A percentile compares a stretch with the other conserved stretches of the same genome.
phyloP scores from a whole-genome alignment of 2,888 invertebrate genomes.

The Ornithoptera alexandrae region DNA sequence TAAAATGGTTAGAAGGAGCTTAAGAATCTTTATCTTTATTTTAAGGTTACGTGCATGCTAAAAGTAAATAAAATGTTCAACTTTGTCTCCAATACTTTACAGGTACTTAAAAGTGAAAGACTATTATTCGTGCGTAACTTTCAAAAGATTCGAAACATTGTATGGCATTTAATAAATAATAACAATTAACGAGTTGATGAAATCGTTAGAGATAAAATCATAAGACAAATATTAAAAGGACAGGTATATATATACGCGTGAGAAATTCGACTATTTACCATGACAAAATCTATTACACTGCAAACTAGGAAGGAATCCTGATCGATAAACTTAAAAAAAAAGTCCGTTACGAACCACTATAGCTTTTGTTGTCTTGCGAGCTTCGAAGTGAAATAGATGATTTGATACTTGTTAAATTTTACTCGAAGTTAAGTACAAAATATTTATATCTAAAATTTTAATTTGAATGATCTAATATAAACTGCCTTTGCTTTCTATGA shows the following conservation, averaged over 20 bases:
- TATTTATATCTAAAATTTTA: background rate
- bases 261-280: slow-evolving; percentile 53
- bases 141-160: no score
- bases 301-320: slow-evolving; percentile 60
- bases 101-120: slow-evolving; percentile 39
- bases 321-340: slow-evolving; percentile 60
- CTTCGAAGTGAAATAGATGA: slow-evolving; percentile 27
- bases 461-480: background rate
- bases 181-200: background rate
- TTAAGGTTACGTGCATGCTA: slow-evolving; percentile 30
- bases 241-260: slow-evolving; percentile 49
- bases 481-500: background rate
- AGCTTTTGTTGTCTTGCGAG: slow-evolving; percentile 58
- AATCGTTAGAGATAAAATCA: background rate
- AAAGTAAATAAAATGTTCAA: slow-evolving; percentile 23
- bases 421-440: background rate
- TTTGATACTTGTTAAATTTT: slow-evolving; percentile 49
- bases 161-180: background rate
- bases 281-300: slow-evolving; percentile 45
- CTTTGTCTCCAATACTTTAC: slow-evolving; percentile 32
- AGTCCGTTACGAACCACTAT: slow-evolving; percentile 74
- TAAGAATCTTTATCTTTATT: slow-evolving; percentile 34
- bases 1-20: slow-evolving; percentile 21
- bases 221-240: background rate
- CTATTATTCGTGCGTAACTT: background rate